Evolutionary conservation across 2,888 invertebrate genomes (phyloP).

Genomic region (Leptothorax acervorum): DNA sequence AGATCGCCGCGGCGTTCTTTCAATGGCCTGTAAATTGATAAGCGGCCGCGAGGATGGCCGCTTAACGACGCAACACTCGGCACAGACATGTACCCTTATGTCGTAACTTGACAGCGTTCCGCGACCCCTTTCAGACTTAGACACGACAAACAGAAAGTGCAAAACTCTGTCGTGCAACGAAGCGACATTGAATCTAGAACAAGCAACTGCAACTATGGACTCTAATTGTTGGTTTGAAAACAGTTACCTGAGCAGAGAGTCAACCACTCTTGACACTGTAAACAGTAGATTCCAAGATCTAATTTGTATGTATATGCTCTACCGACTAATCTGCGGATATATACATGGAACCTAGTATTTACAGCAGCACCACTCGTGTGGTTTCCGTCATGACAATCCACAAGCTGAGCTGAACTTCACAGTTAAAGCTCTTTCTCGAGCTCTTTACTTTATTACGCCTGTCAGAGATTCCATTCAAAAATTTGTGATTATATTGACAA

Average conservation of each 20-base stretch:
- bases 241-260: background rate
- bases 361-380: background rate
- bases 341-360: slow-evolving; percentile 11
- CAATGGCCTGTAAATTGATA: slow-evolving; percentile 33
- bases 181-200: background rate
- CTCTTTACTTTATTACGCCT: background rate
- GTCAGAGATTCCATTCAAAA: background rate
- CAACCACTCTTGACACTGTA: slow-evolving; percentile 7
- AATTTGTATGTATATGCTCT: slow-evolving; percentile 26
- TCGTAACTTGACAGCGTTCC: background rate
- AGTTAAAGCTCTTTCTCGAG: too few species aligned
- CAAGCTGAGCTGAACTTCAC: background rate
- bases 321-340: slow-evolving; percentile 13
- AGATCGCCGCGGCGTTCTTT: slow-evolving; percentile 12
- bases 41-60: background rate
- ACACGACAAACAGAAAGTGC: slow-evolving; percentile 8
- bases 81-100: background rate
- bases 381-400: slow-evolving; percentile 4
- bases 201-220: background rate
- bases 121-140: slow-evolving; percentile 8
- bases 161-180: background rate
- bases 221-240: slow-evolving; percentile 35
- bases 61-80: background rate
- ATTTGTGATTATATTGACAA: background rate
- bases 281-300: slow-evolving; percentile 23